A percentile compares a stretch with the other conserved stretches of the same genome.
Evolutionary conservation across 2,888 invertebrate species (phyloP).

Genomic region (Aporophyla lueneburgensis): DNA sequence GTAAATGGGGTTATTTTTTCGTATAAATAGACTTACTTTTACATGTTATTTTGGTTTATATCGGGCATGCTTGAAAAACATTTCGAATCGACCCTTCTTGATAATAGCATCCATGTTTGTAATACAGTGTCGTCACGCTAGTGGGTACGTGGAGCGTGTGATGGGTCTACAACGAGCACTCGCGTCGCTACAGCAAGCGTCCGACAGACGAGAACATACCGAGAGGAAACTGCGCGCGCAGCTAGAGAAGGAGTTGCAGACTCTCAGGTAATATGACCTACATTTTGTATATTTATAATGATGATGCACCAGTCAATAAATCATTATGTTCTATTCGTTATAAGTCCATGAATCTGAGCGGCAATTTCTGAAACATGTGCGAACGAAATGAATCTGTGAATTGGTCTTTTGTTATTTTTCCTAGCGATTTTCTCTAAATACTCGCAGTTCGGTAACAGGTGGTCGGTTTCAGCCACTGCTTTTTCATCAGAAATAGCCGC

Average conservation of each 20-base stretch:
- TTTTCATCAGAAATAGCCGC: background rate
- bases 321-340: background rate
- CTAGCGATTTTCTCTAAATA: background rate
- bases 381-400: no score
- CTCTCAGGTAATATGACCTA: conserved; percentile 86
- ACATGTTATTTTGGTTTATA: background rate
- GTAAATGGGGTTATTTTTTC: background rate
- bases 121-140: conserved; percentile 94
- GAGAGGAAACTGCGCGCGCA: conserved; percentile 96
- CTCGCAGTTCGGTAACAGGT: background rate
- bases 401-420: background rate
- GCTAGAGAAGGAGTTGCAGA: conserved; percentile 95
- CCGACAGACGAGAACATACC: conserved; percentile 96
- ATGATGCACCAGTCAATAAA: no score
- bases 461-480: background rate
- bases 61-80: background rate
- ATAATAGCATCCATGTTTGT: background rate
- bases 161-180: conserved; percentile 95
- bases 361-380: no score
- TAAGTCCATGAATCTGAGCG: no score
- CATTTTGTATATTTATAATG: background rate
- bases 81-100: background rate
- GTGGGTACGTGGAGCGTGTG: conserved; percentile 96
- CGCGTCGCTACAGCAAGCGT: conserved; percentile 95
- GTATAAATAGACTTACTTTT: background rate